phyloP scores from a whole-genome alignment of 2,888 invertebrate species.

The Stratiomys singularior region DNA sequence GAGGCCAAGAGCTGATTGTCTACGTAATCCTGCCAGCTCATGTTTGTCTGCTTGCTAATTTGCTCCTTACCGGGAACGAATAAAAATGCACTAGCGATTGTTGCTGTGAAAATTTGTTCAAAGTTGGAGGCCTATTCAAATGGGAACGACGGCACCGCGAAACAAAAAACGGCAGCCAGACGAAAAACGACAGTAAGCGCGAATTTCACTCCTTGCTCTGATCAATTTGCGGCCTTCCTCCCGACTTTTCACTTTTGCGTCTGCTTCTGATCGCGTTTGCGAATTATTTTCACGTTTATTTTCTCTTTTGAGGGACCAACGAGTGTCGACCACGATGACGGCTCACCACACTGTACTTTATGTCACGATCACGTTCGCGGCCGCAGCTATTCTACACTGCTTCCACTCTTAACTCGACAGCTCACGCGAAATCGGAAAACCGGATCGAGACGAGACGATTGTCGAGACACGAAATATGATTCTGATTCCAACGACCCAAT shows the following conservation, averaged over 20 bases:
- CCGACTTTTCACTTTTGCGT: slow-evolving; percentile 18
- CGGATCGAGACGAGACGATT: slow-evolving; percentile 31
- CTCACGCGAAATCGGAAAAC: slow-evolving; percentile 33
- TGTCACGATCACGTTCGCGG: slow-evolving; percentile 43
- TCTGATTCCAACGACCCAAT: not conserved
- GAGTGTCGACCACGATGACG: slow-evolving; percentile 18
- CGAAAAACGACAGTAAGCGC: slow-evolving; percentile 33
- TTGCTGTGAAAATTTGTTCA: slow-evolving; percentile 20
- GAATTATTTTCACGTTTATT: slow-evolving; percentile 22
- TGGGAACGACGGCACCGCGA: slow-evolving; percentile 24
- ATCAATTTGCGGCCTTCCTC: slow-evolving; percentile 23
- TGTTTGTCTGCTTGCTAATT: slow-evolving; percentile 67
- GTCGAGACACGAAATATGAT: not conserved
- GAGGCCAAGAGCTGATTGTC: slow-evolving; percentile 96
- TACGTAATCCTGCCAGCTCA: slow-evolving; percentile 99
- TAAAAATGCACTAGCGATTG: slow-evolving; percentile 42
- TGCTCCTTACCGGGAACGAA: slow-evolving; percentile 29
- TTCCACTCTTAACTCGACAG: slow-evolving; percentile 8
- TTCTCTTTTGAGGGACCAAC: not conserved
- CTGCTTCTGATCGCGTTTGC: slow-evolving; percentile 24
- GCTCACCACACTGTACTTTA: slow-evolving; percentile 36
- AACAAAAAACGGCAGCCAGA: slow-evolving; percentile 32
- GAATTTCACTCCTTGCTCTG: slow-evolving; percentile 9
- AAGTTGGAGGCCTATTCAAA: not conserved
- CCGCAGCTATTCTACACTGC: slow-evolving; percentile 23